Evolutionary conservation across 2,113 vertebrate species (phyloP), one percentile per base, ranked within the genome.

Genomic region (Lophius piscatorius): DNA sequence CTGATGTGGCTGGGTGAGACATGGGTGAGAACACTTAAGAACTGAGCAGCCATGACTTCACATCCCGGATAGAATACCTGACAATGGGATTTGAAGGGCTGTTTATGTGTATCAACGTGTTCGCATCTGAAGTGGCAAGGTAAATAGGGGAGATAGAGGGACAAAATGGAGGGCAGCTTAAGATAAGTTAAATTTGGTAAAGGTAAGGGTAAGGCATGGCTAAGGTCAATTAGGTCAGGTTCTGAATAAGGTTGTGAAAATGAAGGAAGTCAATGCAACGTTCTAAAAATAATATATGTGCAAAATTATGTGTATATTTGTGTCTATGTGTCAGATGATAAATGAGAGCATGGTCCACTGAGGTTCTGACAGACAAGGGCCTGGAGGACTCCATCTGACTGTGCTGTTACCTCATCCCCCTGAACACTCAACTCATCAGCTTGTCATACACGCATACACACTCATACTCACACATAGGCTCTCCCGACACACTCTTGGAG

Each of bases 371-470:
- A 67, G 87, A 88, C 87, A 75, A 64, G 50, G 77, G 75, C 65
- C 64, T 82, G 72, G 64, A 82, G 80, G 62, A 73, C 64, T 73
- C 62, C 48, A 56, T 75, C 26, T 31, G 70, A 78, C 68, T 70
- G 41, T 48, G 35, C 63, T 85, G 80, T 87, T 86, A 85, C 89
- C 73, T 87, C 86, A 88, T 83, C 64, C 71, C 70, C 76, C 71
- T 66, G 58, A 84, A 78, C 49, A 18, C 72, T 61, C 74, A 64
- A 74, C 80, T 83, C 82, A 85, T 82, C 86, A 82, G 77, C 79
- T 78, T 59, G 65, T 77, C 80, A 69, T 28, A 42, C 14, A 41
- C 49, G 63, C 62, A 70, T 62, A 58, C 45, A 42, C 42, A 41
- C 39, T 9, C 39, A 42, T 47, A 51, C 38, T 59, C 47, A 74